phyloP scores from a whole-genome alignment of 2,113 vertebrate genomes.

The Gopherus evgoodei region DNA sequence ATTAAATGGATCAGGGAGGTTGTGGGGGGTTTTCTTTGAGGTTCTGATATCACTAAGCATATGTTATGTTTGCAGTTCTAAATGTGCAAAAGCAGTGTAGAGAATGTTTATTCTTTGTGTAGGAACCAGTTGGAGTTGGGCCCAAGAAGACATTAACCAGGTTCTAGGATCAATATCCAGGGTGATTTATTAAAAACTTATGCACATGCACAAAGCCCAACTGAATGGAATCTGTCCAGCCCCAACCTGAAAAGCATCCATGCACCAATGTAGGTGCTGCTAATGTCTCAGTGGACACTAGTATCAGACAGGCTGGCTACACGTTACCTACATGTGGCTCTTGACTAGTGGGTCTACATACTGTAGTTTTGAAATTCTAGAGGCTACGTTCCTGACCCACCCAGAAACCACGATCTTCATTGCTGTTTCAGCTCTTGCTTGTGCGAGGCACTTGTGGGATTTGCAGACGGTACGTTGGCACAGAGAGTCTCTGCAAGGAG shows the following conservation, averaged over 20 bases:
- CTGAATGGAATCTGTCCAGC: background rate
- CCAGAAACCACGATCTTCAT: fast-evolving
- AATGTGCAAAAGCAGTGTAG: background rate
- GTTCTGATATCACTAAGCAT: background rate
- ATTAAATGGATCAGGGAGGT: background rate
- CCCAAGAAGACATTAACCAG: fast-evolving
- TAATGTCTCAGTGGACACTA: background rate
- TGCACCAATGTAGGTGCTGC: fast-evolving
- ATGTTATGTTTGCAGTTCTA: background rate
- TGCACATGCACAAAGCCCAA: background rate
- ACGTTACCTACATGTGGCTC: fast-evolving
- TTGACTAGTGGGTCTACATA: fast-evolving
- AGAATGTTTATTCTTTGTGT: background rate
- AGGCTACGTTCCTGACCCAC: fast-evolving
- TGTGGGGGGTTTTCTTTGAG: background rate
- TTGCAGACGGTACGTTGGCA: fast-evolving
- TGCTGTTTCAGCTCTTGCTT: background rate
- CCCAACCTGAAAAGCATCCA: fast-evolving
- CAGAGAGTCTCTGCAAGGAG: fast-evolving
- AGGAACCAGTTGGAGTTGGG: background rate
- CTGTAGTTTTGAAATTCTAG: fast-evolving
- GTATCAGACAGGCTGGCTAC: fast-evolving
- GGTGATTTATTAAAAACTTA: background rate
- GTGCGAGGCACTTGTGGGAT: fast-evolving
- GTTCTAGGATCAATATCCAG: background rate